A percentile compares a stretch with the other conserved stretches of the same genome.
Evolutionary conservation across 2,888 invertebrate genomes (phyloP).

Genomic region (Falcaria lacertinaria): DNA sequence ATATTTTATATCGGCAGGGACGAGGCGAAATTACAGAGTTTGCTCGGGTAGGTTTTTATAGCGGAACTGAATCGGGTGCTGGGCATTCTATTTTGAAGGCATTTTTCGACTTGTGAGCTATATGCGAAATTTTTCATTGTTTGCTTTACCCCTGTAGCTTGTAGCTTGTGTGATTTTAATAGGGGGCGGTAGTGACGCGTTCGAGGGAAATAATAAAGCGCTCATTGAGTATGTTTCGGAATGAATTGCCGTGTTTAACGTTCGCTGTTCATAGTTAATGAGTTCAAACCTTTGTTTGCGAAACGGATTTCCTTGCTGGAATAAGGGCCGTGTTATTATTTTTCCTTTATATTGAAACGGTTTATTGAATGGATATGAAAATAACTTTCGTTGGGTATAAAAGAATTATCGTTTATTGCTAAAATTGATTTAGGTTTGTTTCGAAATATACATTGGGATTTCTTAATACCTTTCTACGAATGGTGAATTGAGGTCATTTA

Average conservation of each 20-base stretch:
- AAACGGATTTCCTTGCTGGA: conserved; percentile 2
- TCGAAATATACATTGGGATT: too few species aligned
- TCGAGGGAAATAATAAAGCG: conserved; percentile 35
- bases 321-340: conserved; percentile 1
- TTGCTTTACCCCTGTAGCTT: conserved; percentile 49
- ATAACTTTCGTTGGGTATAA: background rate
- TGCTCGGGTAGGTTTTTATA: conserved; percentile 74
- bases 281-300: conserved; percentile 7
- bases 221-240: conserved; percentile 26
- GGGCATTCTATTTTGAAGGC: conserved; percentile 59
- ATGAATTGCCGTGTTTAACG: conserved; percentile 39
- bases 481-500: too few species aligned
- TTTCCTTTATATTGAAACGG: background rate
- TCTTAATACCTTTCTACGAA: too few species aligned
- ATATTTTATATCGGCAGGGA: conserved; percentile 76
- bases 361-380: background rate
- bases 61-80: conserved; percentile 56
- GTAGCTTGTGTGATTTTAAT: conserved; percentile 65
- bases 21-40: conserved; percentile 72
- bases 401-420: background rate
- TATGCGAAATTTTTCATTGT: conserved; percentile 63
- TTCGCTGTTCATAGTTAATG: conserved; percentile 12
- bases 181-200: conserved; percentile 37
- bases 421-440: too few species aligned
- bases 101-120: conserved; percentile 53